Conservation (phyloP, 2,113 vertebrate genomes). For the Puffinus mauretanicus region DNA sequence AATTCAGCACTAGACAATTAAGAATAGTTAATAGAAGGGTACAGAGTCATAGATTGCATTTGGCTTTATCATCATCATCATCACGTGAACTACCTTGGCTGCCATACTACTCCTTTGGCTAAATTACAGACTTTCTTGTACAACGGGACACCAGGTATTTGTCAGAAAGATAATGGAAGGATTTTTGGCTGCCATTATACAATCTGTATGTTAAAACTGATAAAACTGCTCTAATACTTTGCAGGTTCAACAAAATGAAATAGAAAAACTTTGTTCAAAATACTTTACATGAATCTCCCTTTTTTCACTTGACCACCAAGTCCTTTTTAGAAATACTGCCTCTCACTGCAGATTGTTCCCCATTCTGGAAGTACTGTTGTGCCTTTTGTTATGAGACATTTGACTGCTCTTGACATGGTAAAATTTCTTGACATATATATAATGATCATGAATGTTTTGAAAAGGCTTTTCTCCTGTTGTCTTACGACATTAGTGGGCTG, state of each 20-base stretch:
- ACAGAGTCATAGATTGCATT: background rate
- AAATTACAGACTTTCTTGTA: background rate
- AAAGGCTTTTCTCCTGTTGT: background rate
- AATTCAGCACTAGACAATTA: background rate
- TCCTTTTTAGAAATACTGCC: background rate
- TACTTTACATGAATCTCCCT: background rate
- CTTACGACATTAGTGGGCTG: background rate
- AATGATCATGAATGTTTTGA: background rate
- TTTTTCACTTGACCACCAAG: background rate
- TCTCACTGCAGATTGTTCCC: background rate
- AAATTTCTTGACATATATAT: background rate
- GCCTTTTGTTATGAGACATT: background rate
- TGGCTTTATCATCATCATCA: background rate
- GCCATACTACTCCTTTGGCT: background rate
- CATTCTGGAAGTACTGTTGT: background rate
- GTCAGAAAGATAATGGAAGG: background rate
- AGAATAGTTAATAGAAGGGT: background rate
- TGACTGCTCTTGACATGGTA: background rate
- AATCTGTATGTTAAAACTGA: background rate
- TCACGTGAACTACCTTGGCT: background rate
- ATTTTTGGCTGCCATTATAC: background rate
- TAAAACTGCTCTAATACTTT: background rate
- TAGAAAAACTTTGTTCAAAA: background rate
- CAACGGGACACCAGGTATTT: background rate
- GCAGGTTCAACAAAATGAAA: background rate